phyloP scores from a whole-genome alignment of 2,888 invertebrate genomes.

The Anthophora plumipes region DNA sequence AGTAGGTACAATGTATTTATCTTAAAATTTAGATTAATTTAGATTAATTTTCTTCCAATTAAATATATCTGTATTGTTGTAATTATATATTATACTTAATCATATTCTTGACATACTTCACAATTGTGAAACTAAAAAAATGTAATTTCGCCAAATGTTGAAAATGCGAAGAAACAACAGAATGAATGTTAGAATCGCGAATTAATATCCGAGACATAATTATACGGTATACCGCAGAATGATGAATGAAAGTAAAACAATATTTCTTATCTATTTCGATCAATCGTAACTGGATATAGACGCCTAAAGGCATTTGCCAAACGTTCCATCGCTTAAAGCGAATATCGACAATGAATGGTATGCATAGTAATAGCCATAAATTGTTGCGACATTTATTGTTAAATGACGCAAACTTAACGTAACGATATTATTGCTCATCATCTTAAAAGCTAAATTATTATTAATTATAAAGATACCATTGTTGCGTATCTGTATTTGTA shows the following conservation, averaged over 20 bases:
- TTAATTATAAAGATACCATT: background rate
- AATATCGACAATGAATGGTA: conserved; percentile 32
- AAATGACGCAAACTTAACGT: background rate
- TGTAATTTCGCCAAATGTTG: background rate
- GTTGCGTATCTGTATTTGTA: background rate
- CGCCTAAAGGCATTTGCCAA: conserved; percentile 33
- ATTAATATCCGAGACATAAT: conserved; percentile 13
- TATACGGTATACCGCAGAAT: background rate
- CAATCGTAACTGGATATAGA: conserved; percentile 17
- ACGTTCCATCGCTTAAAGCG: conserved; percentile 46
- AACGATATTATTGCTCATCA: background rate
- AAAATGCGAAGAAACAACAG: too few relatives aligned
- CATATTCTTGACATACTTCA: too few relatives aligned
- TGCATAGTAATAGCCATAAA: conserved; percentile 27
- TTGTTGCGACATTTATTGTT: conserved; percentile 21
- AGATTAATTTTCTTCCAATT: too few relatives aligned
- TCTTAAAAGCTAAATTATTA: background rate
- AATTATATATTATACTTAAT: too few relatives aligned
- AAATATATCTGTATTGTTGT: too few relatives aligned
- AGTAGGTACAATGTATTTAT: conserved; percentile 7
- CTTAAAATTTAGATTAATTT: background rate
- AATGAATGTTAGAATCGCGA: conserved; percentile 1
- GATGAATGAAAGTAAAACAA: conserved; percentile 33
- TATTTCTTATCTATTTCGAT: conserved; percentile 29
- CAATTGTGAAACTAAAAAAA: too few relatives aligned